A percentile compares a stretch with the other conserved stretches of the same genome.
Conservation (phyloP, 2,113 vertebrate species). For the Brachyistius frenatus region DNA sequence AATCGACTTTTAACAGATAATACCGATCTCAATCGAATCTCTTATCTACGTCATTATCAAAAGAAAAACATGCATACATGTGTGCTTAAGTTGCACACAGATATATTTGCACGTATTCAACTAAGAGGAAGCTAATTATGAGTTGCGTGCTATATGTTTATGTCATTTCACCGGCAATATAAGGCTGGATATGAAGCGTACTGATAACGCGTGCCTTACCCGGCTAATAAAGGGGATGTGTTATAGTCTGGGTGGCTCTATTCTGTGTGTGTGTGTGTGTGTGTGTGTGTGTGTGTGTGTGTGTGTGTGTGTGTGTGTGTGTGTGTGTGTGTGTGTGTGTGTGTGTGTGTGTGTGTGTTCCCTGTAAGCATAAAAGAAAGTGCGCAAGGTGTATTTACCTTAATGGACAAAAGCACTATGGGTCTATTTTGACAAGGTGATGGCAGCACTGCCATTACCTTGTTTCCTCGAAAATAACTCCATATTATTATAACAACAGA, state of each 20-base stretch:
- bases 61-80: too few species aligned
- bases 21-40: too few species aligned
- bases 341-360: background rate
- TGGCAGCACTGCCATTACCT: slow-evolving; percentile 63
- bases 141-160: background rate
- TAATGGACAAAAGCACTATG: slow-evolving; percentile 62
- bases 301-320: background rate
- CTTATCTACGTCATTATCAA: too few species aligned
- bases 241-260: background rate
- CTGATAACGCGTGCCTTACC: slow-evolving; percentile 17
- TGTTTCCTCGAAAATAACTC: slow-evolving; percentile 57
- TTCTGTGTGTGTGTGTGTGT: slow-evolving; percentile 8
- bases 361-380: slow-evolving; percentile 34
- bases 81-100: too few species aligned
- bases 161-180: slow-evolving; percentile 15
- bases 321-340: slow-evolving; percentile 2
- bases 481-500: slow-evolving; percentile 43
- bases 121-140: too few species aligned
- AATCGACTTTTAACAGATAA: too few species aligned
- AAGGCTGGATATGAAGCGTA: slow-evolving; percentile 6
- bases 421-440: slow-evolving; percentile 62
- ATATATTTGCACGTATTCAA: too few species aligned
- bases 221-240: slow-evolving; percentile 19
- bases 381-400: slow-evolving; percentile 55
- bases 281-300: background rate